Base-by-base conservation (phyloP, 2,113 vertebrate species). In the Geothlypis trichas region DNA sequence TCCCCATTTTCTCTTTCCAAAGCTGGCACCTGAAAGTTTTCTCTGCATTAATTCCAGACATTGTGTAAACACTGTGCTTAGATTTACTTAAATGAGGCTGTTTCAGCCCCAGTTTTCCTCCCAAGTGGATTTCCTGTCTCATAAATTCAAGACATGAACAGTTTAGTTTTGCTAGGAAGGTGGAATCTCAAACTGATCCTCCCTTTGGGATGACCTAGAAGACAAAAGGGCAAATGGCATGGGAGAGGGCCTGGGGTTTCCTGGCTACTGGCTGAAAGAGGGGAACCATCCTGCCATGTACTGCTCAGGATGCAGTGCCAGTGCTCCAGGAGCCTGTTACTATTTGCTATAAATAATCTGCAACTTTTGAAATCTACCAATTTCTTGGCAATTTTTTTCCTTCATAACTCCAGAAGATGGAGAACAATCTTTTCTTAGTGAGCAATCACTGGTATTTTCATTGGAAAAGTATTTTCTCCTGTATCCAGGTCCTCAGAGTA, bases 31-130 rank as follows among this genome's bases (percentile, higher is more conserved):
- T 95, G 55, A 95, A 97, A 89, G 93, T 97, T 97, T 97, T 96
- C 96, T 97, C 97, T 98, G 98, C 97, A 98, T 98, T 98, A 98
- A 98, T 98, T 98, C 96, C 97, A 98, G 98, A 98, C 98, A 87
- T 65, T 97, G 94, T 97, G 97, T 97, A 98, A 98, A 98, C 97
- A 98, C 65, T 77, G 74, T 91, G 77, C 95, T 89, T 89, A 94
- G 95, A 96, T 90, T 91, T 94, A 89, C 95, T 96, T 94, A 96
- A 98, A 97, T 33, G 63, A 91, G 69, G 69, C 75, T 93, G 87
- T 95, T 97, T 97, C 87, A 93, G 96, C 59, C 84, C 87, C 65
- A 95, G 89, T 37, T 95, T 97, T 98, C 93, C 92, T 95, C 67
- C 71, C 55, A 63, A 88, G 52, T 15, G 90, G 79, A 95, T 90